Conservation (phyloP, 2,888 invertebrate genomes). For the Chelonus formosanus region DNA sequence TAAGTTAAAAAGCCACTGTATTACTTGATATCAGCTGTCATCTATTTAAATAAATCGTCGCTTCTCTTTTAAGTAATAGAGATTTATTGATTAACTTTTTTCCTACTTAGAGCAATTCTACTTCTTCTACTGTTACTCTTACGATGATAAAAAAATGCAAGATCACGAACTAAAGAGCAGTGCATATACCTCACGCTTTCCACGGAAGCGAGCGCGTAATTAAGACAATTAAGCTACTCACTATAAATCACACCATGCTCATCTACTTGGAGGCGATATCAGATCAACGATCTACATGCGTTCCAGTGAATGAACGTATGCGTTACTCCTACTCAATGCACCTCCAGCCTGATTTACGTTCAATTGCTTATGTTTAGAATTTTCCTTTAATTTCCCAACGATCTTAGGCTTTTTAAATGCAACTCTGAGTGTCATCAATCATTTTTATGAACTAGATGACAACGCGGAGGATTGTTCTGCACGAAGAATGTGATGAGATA, state of each 20-base stretch:
- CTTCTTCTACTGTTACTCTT: too few relatives aligned
- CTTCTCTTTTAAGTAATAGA: too few relatives aligned
- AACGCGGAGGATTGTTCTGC: conserved; percentile 10
- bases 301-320: conserved; percentile 51
- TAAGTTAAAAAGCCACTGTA: background rate
- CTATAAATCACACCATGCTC: conserved; percentile 59
- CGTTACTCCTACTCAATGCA: conserved; percentile 28
- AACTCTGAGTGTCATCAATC: conserved; percentile 27
- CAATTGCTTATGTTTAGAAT: conserved; percentile 34
- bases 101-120: too few relatives aligned
- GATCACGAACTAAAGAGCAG: conserved; percentile 16
- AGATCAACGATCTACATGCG: conserved; percentile 55
- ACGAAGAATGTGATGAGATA: conserved; percentile 3
- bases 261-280: conserved; percentile 57
- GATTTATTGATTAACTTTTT: too few relatives aligned
- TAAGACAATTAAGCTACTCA: conserved; percentile 60
- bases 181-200: conserved; percentile 47
- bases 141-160: conserved; percentile 13
- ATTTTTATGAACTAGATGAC: conserved; percentile 13
- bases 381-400: conserved; percentile 16
- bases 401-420: conserved; percentile 8
- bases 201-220: conserved; percentile 60
- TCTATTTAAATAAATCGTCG: too few relatives aligned
- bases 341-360: conserved; percentile 48
- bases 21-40: background rate